Percentiles rank a stretch among this genome's conserved stretches.
These are phyloP conservation scores for Gymnogyps californianus DNA, from an alignment of 2,113 vertebrate species.

Conservation along the genomic window DNA sequence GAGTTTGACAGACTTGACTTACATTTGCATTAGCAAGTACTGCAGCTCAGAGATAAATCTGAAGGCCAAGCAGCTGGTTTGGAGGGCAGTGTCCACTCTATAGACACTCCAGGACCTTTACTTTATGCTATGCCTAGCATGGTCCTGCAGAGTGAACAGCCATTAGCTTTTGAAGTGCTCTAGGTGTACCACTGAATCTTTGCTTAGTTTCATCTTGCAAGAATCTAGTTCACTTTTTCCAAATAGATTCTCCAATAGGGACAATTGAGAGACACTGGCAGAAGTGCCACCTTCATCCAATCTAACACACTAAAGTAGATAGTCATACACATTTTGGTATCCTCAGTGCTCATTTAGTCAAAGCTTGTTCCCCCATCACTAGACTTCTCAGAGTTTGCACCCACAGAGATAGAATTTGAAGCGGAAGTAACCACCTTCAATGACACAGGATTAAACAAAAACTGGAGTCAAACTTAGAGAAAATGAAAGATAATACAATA, in stretches of 20 bases:
- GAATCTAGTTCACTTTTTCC: neutral
- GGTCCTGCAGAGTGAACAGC: too few species aligned
- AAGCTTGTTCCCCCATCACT: neutral
- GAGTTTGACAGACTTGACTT: neutral
- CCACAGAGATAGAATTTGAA: neutral
- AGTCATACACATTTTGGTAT: neutral
- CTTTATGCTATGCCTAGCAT: neutral
- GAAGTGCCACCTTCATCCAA: neutral
- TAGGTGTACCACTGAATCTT: neutral
- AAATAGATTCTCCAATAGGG: neutral
- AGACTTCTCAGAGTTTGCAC: neutral
- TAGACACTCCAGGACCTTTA: neutral
- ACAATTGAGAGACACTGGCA: neutral
- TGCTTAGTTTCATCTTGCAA: neutral
- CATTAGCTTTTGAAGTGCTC: neutral
- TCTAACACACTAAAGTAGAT: rapidly evolving
- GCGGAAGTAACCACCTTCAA: neutral
- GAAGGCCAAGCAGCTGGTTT: neutral
- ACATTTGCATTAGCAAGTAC: neutral
- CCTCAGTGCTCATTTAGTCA: neutral
- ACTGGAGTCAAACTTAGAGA: neutral
- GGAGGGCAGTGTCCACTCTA: neutral
- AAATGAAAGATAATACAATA: neutral
- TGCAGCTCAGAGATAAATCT: neutral
- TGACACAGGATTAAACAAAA: neutral